These are phyloP conservation scores for Pollenia griseotomentosa DNA, from an alignment of 2,888 invertebrate genomes.

Conservation along the genomic window DNA sequence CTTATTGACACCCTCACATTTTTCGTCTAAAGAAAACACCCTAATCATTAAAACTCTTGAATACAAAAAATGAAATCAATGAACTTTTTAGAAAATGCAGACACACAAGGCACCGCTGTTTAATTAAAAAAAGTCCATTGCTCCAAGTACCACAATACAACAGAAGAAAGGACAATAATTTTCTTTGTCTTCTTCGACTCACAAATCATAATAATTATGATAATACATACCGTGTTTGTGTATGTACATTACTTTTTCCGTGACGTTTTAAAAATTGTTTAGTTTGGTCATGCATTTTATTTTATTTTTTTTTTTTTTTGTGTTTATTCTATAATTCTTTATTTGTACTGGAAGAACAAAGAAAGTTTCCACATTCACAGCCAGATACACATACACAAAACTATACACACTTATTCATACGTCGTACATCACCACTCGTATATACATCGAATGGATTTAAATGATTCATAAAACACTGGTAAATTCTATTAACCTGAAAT, in stretches of 20 bases:
- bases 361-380: constrained; percentile 55
- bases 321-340: constrained; percentile 38
- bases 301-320: constrained; percentile 1
- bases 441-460: constrained; percentile 57
- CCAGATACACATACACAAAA: constrained; percentile 34
- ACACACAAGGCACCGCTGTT: neutral
- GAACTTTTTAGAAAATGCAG: constrained; percentile 61
- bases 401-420: constrained; percentile 12
- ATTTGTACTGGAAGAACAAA: constrained; percentile 71
- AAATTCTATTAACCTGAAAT: constrained; percentile 69
- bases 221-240: neutral
- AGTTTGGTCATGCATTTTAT: neutral
- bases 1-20: constrained; percentile 13
- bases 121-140: constrained; percentile 39
- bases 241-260: constrained; percentile 16
- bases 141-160: neutral
- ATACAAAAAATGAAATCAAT: constrained; percentile 56
- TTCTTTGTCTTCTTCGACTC: constrained; percentile 6
- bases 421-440: constrained; percentile 4
- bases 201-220: no score
- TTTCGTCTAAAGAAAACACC: constrained; percentile 6
- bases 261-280: constrained; percentile 25
- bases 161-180: constrained; percentile 17
- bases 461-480: constrained; percentile 68
- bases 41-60: constrained; percentile 10